Base-by-base conservation (phyloP, 2,888 invertebrate genomes). In the Zygothrica quintamaculata region DNA sequence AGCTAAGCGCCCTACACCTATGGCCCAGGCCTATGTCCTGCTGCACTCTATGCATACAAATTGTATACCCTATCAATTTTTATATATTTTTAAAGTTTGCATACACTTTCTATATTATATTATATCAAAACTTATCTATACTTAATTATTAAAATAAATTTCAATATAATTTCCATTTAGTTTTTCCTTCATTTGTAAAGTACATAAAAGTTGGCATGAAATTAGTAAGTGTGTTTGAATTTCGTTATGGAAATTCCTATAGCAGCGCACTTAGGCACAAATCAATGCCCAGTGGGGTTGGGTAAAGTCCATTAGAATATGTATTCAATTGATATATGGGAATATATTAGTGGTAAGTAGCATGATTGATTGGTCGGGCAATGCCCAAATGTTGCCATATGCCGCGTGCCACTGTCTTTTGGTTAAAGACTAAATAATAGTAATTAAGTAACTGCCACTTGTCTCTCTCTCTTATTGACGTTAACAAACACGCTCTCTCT, bases 351-450 rank as follows among this genome's bases (percentile, higher is more conserved):
- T 43, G 25, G 13, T 4, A 26, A 8, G 26, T 26, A 26, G 26
- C 34, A 65, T 84, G 80, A 80, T 80, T 80, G 55, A 80, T n/a
- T 80, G 84, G 43, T 37, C 62, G 51, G 44, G 47, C 48, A 60
- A 37, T 50, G 53, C 22, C 64, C 56, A 16, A 64, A 56, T 52
- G 56, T 5, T 22, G n/a, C n/a, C 33, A 18, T 18, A 22, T 25
- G 6, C 48, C 39, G 31, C 64, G 52, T 46, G 42, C 33, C 40
- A 47, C 52, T 46, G 44, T 34, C 44, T 55, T 52, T 61, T 42
- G 47, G 34, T 43, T 47, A 40, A 46, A 65, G 31, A 60, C 61
- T 60, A 62, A 82, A 74, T 60, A 76, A 74, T 77, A 46, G 70
- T 84, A 71, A 86, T 80, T 84, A 80, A 86, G 65, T 65, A 55